Conservation (phyloP, 1,140 invertebrate genomes). For the Drosophila murphyi region DNA sequence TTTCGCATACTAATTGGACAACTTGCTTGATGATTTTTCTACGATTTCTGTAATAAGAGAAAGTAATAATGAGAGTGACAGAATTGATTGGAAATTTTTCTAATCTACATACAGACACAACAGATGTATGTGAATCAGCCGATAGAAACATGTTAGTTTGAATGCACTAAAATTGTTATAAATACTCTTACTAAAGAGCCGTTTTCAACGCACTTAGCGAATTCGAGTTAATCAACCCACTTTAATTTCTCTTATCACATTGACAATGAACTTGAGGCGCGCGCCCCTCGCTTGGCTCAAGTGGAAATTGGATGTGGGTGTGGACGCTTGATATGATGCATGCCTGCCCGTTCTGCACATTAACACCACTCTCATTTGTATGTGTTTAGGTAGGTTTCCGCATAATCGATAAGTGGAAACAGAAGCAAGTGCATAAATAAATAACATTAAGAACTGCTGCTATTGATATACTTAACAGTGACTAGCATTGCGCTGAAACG, state of each 20-base stretch:
- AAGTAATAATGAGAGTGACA: slow-evolving; percentile 11
- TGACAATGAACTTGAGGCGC: slow-evolving; percentile 68
- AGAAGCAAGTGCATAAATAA: slow-evolving; percentile 69
- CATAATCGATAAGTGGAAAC: slow-evolving; percentile 69
- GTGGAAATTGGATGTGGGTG: neutral
- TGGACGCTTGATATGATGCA: slow-evolving; percentile 4
- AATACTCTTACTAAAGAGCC: neutral
- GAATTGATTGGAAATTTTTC: slow-evolving; percentile 63
- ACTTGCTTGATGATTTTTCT: slow-evolving; percentile 45
- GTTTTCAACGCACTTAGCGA: slow-evolving; percentile 4
- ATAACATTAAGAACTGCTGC: slow-evolving; percentile 48
- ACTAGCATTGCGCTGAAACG: neutral
- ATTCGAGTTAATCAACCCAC: slow-evolving; percentile 28
- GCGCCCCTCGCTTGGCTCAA: slow-evolving; percentile 15
- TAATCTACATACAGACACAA: neutral
- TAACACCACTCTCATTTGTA: neutral
- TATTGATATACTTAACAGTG: neutral
- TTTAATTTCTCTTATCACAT: slow-evolving; percentile 44
- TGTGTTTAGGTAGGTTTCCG: slow-evolving; percentile 25
- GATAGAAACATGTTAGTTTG: neutral
- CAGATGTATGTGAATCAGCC: neutral
- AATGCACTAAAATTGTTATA: neutral
- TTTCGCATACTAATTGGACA: slow-evolving; percentile 61
- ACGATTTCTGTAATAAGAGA: slow-evolving; percentile 52
- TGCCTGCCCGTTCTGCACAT: slow-evolving; percentile 1